Evolutionary conservation across 2,888 invertebrate genomes (phyloP), one percentile per base, ranked within the genome.

Genomic region (Esperia sulphurella): DNA sequence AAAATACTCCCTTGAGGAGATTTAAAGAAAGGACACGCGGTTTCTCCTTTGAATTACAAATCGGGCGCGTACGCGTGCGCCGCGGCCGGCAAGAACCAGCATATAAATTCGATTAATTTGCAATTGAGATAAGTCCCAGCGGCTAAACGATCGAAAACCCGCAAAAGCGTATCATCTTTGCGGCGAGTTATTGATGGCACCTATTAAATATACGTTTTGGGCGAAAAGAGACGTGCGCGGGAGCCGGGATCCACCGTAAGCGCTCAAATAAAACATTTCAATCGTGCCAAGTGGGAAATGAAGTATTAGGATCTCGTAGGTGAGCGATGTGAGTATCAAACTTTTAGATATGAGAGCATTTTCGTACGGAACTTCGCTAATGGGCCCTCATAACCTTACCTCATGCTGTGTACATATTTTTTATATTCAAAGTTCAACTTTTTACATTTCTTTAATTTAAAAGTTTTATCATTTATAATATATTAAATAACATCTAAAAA

Each of bases 121-220:
- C 84, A 87, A 87, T 86, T 80, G 82, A 84, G 79, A 88, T 88
- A 83, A 81, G 77, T 73, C 71, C 68, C 72, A 65, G 61, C 63
- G 67, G 71, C 70, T 77, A 79, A 82, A 69, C 76, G 78, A 75
- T 79, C 74, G 75, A 74, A 71, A 75, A 74, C 72, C 75, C 74
- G 71, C 75, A 74, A 80, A 72, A 75, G 71, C 79, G 82, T 82
- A 84, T 84, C 83, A 83, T 86, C 79, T 83, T 77, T 71, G 63
- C 71, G 63, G 72, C 69, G 76, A 76, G 88, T 90, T 90, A 90
- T 90, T 90, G 89, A 90, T 90, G 83, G 81, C 75, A 70, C 71
- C 86, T 83, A 90, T 90, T 88, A 90, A 89, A 89, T 84, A 83
- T 77, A 83, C 83, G 83, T 89, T 89, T 83, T 68, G 76, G 66